A percentile compares a stretch with the other conserved stretches of the same genome.
These are phyloP conservation scores for Creontiades dilutus DNA, from an alignment of 2,888 invertebrate genomes.

Conservation along the genomic window DNA sequence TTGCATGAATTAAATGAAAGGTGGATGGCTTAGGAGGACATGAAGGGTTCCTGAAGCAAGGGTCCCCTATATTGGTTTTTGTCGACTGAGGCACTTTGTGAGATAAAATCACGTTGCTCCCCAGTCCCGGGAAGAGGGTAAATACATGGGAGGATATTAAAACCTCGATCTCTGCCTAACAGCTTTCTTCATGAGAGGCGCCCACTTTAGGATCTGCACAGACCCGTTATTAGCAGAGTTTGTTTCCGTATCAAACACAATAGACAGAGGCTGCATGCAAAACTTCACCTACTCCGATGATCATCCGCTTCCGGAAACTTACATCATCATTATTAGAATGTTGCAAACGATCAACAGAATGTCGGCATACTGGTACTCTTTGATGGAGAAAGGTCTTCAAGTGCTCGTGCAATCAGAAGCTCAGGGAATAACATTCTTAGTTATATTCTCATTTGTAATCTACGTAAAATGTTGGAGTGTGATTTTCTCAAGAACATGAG, in stretches of 20 bases:
- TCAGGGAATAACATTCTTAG: too few species aligned
- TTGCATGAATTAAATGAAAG: constrained; percentile 66
- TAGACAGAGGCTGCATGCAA: background rate
- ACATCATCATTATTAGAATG: background rate
- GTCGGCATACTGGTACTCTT: too few species aligned
- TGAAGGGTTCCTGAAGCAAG: constrained; percentile 25
- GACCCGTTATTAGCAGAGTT: constrained; percentile 15
- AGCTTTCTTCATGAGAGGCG: constrained; percentile 39
- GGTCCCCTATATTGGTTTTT: constrained; percentile 61
- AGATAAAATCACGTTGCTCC: constrained; percentile 55
- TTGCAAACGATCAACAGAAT: background rate
- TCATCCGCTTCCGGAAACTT: background rate
- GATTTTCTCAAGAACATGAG: too few species aligned
- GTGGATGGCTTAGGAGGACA: constrained; percentile 54
- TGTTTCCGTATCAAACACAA: background rate
- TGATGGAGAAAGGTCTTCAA: too few species aligned
- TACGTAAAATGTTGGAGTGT: too few species aligned
- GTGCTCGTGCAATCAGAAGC: too few species aligned
- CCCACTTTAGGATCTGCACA: constrained; percentile 26
- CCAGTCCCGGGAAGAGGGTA: constrained; percentile 10
- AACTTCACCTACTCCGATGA: background rate
- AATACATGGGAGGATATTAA: constrained; percentile 59
- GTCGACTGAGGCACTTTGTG: constrained; percentile 54
- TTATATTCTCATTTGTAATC: too few species aligned
- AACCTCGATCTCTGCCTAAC: constrained; percentile 61